Percentiles rank a stretch among this genome's conserved stretches.
phyloP scores from a whole-genome alignment of 2,888 invertebrate genomes.

The Caradrina clavipalpis region DNA sequence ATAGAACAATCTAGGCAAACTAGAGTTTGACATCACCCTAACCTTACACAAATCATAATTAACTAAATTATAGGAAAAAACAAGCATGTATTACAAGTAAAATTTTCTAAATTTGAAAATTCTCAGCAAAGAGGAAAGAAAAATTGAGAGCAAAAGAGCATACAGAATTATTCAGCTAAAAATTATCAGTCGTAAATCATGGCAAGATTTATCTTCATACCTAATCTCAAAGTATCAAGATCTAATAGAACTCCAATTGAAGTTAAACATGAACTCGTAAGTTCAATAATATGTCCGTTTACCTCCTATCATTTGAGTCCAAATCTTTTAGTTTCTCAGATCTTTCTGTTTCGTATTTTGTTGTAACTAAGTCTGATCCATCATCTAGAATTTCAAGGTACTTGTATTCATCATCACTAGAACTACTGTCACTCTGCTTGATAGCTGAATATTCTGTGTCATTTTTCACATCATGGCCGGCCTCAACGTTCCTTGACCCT shows the following conservation, averaged over 20 bases:
- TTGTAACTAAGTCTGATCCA: slow-evolving; percentile 73
- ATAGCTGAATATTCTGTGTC: slow-evolving; percentile 74
- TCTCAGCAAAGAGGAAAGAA: background rate
- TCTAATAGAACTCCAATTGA: slow-evolving; percentile 3
- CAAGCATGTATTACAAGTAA: background rate
- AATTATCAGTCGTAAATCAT: slow-evolving; percentile 50
- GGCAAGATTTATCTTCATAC: slow-evolving; percentile 46
- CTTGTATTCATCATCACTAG: slow-evolving; percentile 81
- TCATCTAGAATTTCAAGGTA: slow-evolving; percentile 87
- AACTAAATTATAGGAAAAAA: slow-evolving; percentile 8
- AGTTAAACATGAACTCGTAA: slow-evolving; percentile 1
- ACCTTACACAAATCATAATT: slow-evolving; percentile 21
- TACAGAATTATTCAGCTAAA: slow-evolving; percentile 27
- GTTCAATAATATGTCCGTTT: background rate
- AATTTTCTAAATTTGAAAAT: background rate
- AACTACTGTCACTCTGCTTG: slow-evolving; percentile 73
- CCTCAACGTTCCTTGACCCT: slow-evolving; percentile 74
- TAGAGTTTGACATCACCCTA: slow-evolving; percentile 32
- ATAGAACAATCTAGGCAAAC: slow-evolving; percentile 9
- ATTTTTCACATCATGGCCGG: slow-evolving; percentile 67
- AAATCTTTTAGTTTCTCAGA: slow-evolving; percentile 67
- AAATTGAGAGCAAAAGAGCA: background rate
- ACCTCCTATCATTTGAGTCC: slow-evolving; percentile 56
- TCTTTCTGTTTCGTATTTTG: slow-evolving; percentile 57
- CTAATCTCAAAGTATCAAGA: slow-evolving; percentile 32